phyloP scores from a whole-genome alignment of 2,888 invertebrate genomes.

The Choristoneura rosaceana region DNA sequence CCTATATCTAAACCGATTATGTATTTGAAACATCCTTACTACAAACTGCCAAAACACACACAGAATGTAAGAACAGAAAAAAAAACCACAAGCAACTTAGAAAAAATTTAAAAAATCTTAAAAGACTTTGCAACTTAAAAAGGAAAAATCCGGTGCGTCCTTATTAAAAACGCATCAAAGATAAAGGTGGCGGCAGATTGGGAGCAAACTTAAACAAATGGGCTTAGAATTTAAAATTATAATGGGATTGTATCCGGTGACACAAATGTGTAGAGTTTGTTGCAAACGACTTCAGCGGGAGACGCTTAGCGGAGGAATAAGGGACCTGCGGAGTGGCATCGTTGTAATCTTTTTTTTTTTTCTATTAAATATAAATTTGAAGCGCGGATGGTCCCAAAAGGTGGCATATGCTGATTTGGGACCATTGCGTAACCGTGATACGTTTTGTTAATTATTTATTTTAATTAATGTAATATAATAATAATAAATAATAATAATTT shows the following conservation, averaged over 20 bases:
- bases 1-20: too few species aligned
- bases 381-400: too few species aligned
- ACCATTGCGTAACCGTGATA: too few species aligned
- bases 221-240: slow-evolving; percentile 85
- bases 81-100: not conserved
- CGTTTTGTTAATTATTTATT: too few species aligned
- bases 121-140: slow-evolving; percentile 26
- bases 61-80: not conserved
- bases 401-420: too few species aligned
- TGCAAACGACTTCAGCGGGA: slow-evolving; percentile 84
- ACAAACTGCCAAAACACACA: not conserved
- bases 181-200: slow-evolving; percentile 72
- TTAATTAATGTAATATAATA: too few species aligned
- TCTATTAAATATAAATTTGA: too few species aligned
- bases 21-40: not conserved
- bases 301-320: slow-evolving; percentile 66
- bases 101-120: slow-evolving; percentile 32
- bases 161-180: slow-evolving; percentile 80
- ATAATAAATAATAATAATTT: too few species aligned
- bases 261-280: slow-evolving; percentile 86
- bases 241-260: slow-evolving; percentile 86
- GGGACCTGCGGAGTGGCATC: slow-evolving; percentile 53
- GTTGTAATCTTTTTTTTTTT: not conserved
- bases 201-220: slow-evolving; percentile 80
- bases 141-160: slow-evolving; percentile 16